Base-by-base conservation (phyloP, 2,113 vertebrate genomes). In the Harpagus bidentatus region DNA sequence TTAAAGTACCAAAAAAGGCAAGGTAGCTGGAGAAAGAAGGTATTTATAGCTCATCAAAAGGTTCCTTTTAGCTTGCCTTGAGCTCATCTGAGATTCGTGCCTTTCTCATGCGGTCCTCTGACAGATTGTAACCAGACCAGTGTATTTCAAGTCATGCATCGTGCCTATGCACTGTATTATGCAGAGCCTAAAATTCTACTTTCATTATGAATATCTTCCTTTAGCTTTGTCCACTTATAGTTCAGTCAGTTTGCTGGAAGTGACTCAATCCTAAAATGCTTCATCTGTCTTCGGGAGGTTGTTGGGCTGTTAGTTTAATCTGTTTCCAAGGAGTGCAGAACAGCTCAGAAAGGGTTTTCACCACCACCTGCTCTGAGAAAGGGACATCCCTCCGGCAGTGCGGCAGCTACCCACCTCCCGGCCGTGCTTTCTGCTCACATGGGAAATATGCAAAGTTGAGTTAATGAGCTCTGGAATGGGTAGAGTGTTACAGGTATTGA, bases 1-100 rank as follows among this genome's bases (percentile, higher is more conserved):
- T 93, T 88, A 80, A 94, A 96, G 61, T 73, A 76, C 67, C 40
- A 56, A 90, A 95, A 90, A 96, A 95, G 79, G 74, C 19, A 86
- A 94, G 17, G 22, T 38, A 58, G 71, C 52, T 59, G 67, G 48
- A 73, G 61, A 92, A 93, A 92, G 62, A 72, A 12, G 7, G 28
- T 95, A 80, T 93, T 95, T 92, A 72, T 86, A 93, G 70, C 53
- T 93, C 13, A 4, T 90, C 86, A 80, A 36, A 95, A 90, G 40
- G 78, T 82, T 93, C 74, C 63, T 92, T 92, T 90, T 31, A 86
- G 74, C 21, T 88, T 40, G 56, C 38, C 43, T 80, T 91, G 70
- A 94, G 78, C 79, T 93, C 71, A 59, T 77, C 71, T 65, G 53
- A 82, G 88, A 77, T 88, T 86, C 69, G 42, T 89, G 48, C 47